phyloP scores from a whole-genome alignment of 1,140 invertebrate species.

The Drepana arcuata region DNA sequence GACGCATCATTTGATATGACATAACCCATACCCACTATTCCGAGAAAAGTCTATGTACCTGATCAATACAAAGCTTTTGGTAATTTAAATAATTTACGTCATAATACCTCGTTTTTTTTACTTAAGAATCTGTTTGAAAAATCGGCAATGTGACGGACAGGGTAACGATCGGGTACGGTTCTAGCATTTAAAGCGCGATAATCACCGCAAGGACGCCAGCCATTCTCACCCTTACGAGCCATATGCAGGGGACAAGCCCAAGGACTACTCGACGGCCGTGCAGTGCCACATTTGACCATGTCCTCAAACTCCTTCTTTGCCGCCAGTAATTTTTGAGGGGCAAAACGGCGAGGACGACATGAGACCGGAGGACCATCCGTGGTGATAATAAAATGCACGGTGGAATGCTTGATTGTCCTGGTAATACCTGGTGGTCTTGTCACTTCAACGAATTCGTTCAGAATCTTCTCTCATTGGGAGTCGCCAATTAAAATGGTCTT shows the following conservation, averaged over 20 bases:
- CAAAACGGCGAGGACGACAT: constrained; percentile 9
- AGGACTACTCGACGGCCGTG: constrained; percentile 1
- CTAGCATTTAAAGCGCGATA: constrained; percentile 1
- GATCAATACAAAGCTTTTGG: too few relatives aligned
- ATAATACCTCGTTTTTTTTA: too few relatives aligned
- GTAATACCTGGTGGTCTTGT: constrained; percentile 7
- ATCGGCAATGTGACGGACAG: constrained; percentile 1
- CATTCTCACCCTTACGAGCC: not conserved
- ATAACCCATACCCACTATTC: too few relatives aligned
- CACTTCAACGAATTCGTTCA: not conserved
- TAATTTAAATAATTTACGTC: too few relatives aligned
- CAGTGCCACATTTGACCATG: constrained; percentile 4
- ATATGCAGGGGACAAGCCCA: constrained; percentile 3
- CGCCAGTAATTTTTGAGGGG: constrained; percentile 5
- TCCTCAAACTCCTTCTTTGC: constrained; percentile 10
- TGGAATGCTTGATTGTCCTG: constrained; percentile 4
- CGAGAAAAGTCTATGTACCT: too few relatives aligned
- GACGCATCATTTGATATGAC: too few relatives aligned
- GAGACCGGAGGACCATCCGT: constrained; percentile 8
- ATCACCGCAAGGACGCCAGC: constrained; percentile 2
- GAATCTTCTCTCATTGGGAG: not conserved
- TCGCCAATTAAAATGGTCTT: not conserved
- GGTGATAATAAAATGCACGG: constrained; percentile 8
- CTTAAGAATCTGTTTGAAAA: too few relatives aligned
- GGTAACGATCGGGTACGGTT: constrained; percentile 1